Conservation (phyloP, 1,140 invertebrate species). For the Drosophila kurseongensis region DNA sequence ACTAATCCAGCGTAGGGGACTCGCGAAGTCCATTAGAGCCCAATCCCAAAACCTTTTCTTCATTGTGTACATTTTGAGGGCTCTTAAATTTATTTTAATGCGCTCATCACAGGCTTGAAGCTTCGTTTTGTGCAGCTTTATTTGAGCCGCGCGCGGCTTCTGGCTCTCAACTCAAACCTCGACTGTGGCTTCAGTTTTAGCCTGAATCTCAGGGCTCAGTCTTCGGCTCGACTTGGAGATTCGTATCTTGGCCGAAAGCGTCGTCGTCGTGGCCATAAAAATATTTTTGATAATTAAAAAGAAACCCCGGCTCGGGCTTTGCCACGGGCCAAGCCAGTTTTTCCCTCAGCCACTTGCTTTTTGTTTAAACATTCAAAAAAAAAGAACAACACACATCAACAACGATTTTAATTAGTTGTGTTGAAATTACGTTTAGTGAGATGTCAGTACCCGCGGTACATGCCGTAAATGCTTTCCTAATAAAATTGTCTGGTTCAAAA, state of each 20-base stretch:
- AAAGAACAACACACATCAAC: conserved; percentile 8
- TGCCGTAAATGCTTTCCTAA: conserved; percentile 41
- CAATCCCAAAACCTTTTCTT: neutral
- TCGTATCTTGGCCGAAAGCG: conserved; percentile 52
- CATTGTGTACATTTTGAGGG: conserved; percentile 53
- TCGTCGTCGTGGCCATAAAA: conserved; percentile 58
- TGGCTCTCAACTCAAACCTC: conserved; percentile 25
- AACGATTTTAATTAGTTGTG: conserved; percentile 64
- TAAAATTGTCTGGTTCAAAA: conserved; percentile 53
- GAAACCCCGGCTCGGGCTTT: conserved; percentile 62
- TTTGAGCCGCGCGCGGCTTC: conserved; percentile 54
- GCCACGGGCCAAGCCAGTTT: conserved; percentile 77
- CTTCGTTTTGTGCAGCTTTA: conserved; percentile 52
- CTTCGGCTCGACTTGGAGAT: conserved; percentile 39
- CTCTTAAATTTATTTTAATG: conserved; percentile 76
- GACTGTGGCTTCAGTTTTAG: conserved; percentile 3
- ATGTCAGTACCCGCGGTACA: conserved; percentile 39
- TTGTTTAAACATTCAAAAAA: conserved; percentile 27
- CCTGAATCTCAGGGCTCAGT: conserved; percentile 25
- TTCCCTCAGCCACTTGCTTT: conserved; percentile 54
- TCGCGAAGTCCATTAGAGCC: neutral
- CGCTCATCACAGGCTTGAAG: conserved; percentile 57
- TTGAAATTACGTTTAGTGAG: conserved; percentile 51
- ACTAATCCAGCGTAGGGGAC: conserved; percentile 34
- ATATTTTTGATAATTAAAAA: conserved; percentile 78